Evolutionary conservation across 2,113 vertebrate genomes (phyloP).

Genomic region (Peromyscus polionotus): DNA sequence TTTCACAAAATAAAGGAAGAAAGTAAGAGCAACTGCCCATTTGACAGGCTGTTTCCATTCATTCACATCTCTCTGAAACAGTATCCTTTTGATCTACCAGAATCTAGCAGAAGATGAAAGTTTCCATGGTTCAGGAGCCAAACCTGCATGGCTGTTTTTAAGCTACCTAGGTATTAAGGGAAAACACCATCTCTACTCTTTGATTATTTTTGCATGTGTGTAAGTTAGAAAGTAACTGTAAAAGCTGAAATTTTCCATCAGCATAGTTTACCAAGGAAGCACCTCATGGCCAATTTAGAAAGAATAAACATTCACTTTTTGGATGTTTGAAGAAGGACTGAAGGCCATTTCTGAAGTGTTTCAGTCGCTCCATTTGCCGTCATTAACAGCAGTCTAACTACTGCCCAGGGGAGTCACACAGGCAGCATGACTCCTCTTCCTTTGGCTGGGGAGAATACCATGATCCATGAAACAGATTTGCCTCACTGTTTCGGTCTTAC

Average conservation of each 20-base stretch:
- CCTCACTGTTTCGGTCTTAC: not conserved
- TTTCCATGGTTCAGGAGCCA: conserved; percentile 38
- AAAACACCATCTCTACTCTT: conserved; percentile 52
- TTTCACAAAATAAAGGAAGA: conserved; percentile 22
- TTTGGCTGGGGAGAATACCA: not conserved
- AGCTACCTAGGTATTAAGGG: conserved; percentile 65
- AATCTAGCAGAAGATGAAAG: conserved; percentile 70
- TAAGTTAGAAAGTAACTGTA: conserved; percentile 60
- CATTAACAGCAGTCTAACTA: not conserved
- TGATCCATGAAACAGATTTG: not conserved
- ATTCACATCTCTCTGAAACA: conserved; percentile 53
- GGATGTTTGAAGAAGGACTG: conserved; percentile 49
- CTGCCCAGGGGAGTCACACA: not conserved
- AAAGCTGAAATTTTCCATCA: conserved; percentile 55
- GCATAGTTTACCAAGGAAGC: conserved; percentile 38
- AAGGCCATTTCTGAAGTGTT: not conserved
- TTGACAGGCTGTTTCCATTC: conserved; percentile 66
- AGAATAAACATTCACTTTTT: conserved; percentile 57
- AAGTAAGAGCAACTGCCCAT: conserved; percentile 5
- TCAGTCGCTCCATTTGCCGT: not conserved
- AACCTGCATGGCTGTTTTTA: conserved; percentile 51
- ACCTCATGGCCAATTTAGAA: conserved; percentile 19
- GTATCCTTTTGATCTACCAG: conserved; percentile 74
- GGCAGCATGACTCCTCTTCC: not conserved
- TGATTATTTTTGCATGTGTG: conserved; percentile 76